Evolutionary conservation across 2,113 vertebrate genomes (phyloP).

Genomic region (Crotophaga sulcirostris): DNA sequence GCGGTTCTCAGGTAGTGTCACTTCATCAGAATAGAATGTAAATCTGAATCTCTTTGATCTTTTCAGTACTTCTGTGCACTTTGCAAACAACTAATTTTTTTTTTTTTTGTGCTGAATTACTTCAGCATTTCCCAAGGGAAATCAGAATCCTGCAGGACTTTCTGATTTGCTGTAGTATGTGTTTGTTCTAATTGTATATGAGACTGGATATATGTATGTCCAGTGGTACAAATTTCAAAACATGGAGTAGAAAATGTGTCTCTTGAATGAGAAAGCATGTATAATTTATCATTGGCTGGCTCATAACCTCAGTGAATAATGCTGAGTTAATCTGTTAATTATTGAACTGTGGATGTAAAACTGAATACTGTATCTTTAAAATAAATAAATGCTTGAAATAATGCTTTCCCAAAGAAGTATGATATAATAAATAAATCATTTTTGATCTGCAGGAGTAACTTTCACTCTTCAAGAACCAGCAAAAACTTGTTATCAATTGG

Average conservation of each 20-base stretch:
- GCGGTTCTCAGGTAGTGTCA: not conserved
- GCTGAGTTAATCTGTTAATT: not conserved
- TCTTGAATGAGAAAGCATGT: not conserved
- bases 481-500: not conserved
- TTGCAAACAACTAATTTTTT: not conserved
- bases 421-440: not conserved
- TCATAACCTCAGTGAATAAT: not conserved
- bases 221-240: not conserved
- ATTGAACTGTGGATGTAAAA: not conserved
- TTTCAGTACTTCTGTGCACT: not conserved
- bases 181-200: not conserved
- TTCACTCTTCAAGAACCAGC: not conserved
- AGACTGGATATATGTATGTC: not conserved
- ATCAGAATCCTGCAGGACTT: not conserved
- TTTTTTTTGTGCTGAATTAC: not conserved
- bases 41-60: not conserved
- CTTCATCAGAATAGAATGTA: not conserved
- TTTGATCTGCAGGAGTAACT: not conserved
- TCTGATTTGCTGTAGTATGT: not conserved
- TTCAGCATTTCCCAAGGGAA: not conserved
- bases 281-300: not conserved
- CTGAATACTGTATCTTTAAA: not conserved
- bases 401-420: not conserved
- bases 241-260: not conserved
- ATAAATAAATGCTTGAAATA: not conserved